These are phyloP conservation scores for Conus betulinus DNA, from an alignment of 1,140 invertebrate genomes.

Conservation along the genomic window DNA sequence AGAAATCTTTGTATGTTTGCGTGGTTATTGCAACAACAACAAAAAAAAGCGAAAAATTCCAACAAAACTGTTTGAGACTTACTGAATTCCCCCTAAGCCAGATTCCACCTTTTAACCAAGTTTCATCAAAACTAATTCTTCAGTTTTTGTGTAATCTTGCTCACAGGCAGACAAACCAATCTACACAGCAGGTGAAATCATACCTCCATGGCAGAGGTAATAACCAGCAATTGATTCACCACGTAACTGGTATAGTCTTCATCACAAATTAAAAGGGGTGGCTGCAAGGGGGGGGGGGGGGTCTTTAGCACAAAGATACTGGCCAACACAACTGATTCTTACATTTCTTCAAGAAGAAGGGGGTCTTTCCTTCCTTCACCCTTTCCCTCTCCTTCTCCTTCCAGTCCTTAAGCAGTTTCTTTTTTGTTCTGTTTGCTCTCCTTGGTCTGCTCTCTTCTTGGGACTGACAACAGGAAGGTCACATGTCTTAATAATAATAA, in stretches of 20 bases:
- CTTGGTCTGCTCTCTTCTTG: slow-evolving; percentile 23
- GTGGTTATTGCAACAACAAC: too few species aligned
- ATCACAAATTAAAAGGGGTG: too few species aligned
- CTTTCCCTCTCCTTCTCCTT: slow-evolving; percentile 22
- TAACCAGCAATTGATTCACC: neutral
- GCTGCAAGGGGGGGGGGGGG: neutral
- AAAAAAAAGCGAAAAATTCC: too few species aligned
- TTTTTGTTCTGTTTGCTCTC: slow-evolving; percentile 20
- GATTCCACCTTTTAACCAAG: too few species aligned
- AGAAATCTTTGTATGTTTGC: too few species aligned
- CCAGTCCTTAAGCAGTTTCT: neutral
- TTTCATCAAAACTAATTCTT: too few species aligned
- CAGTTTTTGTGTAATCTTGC: too few species aligned
- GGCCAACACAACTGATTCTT: neutral
- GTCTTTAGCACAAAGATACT: neutral
- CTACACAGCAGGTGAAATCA: neutral
- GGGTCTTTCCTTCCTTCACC: slow-evolving; percentile 25
- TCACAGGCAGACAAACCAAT: too few species aligned
- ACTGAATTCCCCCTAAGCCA: too few species aligned
- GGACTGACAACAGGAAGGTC: too few species aligned
- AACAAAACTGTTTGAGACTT: too few species aligned
- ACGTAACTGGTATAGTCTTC: neutral
- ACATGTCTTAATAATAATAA: too few species aligned
- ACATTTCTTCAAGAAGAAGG: slow-evolving; percentile 21
- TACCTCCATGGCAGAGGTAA: neutral